Base-by-base conservation (phyloP, 2,888 invertebrate genomes). In the Agrotis segetum region DNA sequence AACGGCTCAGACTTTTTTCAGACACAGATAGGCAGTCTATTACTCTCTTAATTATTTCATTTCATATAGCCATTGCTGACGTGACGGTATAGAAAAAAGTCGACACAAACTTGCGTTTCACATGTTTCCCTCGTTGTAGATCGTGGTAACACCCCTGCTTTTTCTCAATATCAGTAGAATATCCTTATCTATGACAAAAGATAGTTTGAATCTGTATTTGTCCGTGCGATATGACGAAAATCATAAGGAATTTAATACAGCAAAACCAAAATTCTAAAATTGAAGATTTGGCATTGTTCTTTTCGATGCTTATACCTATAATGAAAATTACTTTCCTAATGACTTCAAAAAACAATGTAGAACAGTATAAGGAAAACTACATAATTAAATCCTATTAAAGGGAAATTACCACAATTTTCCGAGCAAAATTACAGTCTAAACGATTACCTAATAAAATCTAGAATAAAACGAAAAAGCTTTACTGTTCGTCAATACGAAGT, bases 401-500 rank as follows among this genome's bases (percentile, higher is more conserved):
- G 44, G 59, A 58, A 71, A 61, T 55, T 17, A 77, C 70, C 40
- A 21, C 17, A 0, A 47, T 52, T 60, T 71, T 50, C 46, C n/a
- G 50, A 44, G 14, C 29, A 7, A 56, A 74, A 68, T 74, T 80
- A 74, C 53, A 47, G 40, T 58, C n/a, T 49, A 46, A 67, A 65
- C 24, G 44, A 64, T 62, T 71, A 65, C 58, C 17, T 19, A 66
- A 52, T 71, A 55, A 66, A 66, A 63, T 49, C 59, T 72, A 66
- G 55, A 55, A 55, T 44, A 19, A 71, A 68, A 55, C 58, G 47
- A 34, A 71, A 77, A 79, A 29, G 44, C 62, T 46, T 7, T 58
- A n/a, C 24, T 13, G 49, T 52, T 40, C 62, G 56, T 77, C 78
- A 79, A 79, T 73, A 58, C 47, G 9, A 82, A 79, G n/a, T 67